A percentile compares a stretch with the other conserved stretches of the same genome.
Conservation (phyloP, 1,140 invertebrate species). For the Eumaeus atala region DNA sequence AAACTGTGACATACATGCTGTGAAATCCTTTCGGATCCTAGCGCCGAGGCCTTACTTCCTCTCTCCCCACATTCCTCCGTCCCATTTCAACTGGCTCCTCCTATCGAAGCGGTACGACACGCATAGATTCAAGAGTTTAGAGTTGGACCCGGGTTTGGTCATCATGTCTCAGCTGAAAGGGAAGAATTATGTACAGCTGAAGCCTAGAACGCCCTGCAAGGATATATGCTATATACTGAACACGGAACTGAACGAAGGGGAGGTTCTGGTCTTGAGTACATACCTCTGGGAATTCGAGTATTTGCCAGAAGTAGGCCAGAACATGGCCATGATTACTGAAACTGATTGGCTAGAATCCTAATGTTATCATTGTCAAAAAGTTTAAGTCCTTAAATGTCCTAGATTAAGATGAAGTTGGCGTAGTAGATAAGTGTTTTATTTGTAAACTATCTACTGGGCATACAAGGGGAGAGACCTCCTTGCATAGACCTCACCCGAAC, state of each 20-base stretch:
- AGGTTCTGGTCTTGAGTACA: constrained; percentile 83
- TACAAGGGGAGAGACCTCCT: too few relatives aligned
- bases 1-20: constrained; percentile 86
- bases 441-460: too few relatives aligned
- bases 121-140: constrained; percentile 82
- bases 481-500: too few relatives aligned
- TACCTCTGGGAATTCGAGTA: constrained; percentile 86
- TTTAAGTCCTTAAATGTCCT: too few relatives aligned
- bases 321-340: constrained; percentile 84
- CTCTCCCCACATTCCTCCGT: constrained; percentile 82
- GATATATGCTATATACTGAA: constrained; percentile 79
- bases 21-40: constrained; percentile 81
- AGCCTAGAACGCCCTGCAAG: constrained; percentile 81
- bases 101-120: constrained; percentile 85
- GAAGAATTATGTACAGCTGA: constrained; percentile 77
- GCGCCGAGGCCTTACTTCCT: constrained; percentile 85
- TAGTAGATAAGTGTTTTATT: too few relatives aligned
- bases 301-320: constrained; percentile 80
- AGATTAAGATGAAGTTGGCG: too few relatives aligned
- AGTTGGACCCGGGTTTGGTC: constrained; percentile 80
- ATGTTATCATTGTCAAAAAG: constrained; percentile 24
- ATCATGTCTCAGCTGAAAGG: constrained; percentile 84
- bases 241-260: constrained; percentile 79
- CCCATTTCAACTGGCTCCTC: constrained; percentile 87
- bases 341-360: constrained; percentile 80